Evolutionary conservation across 2,888 invertebrate species (phyloP).

Genomic region (Plebejus argus): DNA sequence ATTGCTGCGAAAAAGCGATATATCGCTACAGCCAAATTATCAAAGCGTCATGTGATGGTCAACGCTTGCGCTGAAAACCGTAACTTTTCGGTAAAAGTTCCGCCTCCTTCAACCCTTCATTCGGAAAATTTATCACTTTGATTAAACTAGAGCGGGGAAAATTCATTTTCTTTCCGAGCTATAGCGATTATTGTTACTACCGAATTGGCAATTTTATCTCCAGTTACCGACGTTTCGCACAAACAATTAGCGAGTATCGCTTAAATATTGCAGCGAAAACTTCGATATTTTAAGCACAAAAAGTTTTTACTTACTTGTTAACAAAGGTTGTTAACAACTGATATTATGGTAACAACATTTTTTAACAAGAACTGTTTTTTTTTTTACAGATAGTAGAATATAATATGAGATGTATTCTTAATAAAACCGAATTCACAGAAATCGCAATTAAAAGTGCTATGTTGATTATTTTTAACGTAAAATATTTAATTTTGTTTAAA

Average conservation of each 20-base stretch:
- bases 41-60: too few relatives aligned
- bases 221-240: background rate
- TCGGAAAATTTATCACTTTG: constrained; percentile 19
- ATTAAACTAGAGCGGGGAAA: background rate
- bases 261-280: background rate
- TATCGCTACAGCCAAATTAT: too few relatives aligned
- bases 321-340: background rate
- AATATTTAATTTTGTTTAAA: background rate
- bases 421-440: too few relatives aligned
- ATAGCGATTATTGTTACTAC: constrained; percentile 7
- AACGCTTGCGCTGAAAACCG: too few relatives aligned
- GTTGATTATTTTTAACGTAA: too few relatives aligned
- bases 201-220: background rate
- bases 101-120: constrained; percentile 7
- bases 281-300: constrained; percentile 3
- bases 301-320: background rate
- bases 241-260: background rate
- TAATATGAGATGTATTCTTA: too few relatives aligned
- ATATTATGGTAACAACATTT: background rate
- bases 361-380: too few relatives aligned
- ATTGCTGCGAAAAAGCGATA: too few relatives aligned
- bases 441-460: too few relatives aligned
- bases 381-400: too few relatives aligned
- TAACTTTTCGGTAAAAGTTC: background rate
- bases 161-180: background rate